These are phyloP conservation scores for Pagrus major DNA, from an alignment of 2,113 vertebrate genomes.

Conservation along the genomic window DNA sequence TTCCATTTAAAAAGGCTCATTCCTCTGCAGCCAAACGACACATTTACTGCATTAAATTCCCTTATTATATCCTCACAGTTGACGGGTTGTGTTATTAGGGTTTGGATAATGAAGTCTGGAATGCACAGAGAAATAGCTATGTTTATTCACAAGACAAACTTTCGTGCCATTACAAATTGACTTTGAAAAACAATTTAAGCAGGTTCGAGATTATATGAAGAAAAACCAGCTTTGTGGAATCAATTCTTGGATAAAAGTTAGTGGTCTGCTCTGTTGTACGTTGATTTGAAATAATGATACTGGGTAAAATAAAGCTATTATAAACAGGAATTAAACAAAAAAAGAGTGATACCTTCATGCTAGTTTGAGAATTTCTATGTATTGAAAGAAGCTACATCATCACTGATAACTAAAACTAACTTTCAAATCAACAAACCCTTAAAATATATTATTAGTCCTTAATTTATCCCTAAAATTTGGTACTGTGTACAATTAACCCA, in stretches of 20 bases:
- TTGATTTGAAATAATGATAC: background rate
- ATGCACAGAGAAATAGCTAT: background rate
- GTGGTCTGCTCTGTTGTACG: background rate
- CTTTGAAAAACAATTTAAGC: slow-evolving; percentile 1
- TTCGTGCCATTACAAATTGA: background rate
- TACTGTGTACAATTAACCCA: no score
- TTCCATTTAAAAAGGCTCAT: background rate
- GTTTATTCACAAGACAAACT: background rate
- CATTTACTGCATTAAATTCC: background rate
- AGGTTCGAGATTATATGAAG: background rate
- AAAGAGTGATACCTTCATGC: background rate
- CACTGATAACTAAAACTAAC: no score
- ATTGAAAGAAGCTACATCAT: no score
- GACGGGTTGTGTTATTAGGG: background rate
- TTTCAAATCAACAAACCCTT: background rate
- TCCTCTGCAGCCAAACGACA: background rate
- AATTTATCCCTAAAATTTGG: no score
- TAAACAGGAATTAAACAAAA: background rate
- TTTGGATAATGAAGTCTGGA: background rate
- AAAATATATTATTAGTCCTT: background rate
- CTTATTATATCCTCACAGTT: background rate
- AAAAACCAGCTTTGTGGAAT: background rate
- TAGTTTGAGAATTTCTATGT: no score
- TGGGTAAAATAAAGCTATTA: background rate
- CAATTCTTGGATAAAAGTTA: background rate